phyloP scores from a whole-genome alignment of 2,797 vertebrate genomes.

The Odontamblyopus lacepedii region DNA sequence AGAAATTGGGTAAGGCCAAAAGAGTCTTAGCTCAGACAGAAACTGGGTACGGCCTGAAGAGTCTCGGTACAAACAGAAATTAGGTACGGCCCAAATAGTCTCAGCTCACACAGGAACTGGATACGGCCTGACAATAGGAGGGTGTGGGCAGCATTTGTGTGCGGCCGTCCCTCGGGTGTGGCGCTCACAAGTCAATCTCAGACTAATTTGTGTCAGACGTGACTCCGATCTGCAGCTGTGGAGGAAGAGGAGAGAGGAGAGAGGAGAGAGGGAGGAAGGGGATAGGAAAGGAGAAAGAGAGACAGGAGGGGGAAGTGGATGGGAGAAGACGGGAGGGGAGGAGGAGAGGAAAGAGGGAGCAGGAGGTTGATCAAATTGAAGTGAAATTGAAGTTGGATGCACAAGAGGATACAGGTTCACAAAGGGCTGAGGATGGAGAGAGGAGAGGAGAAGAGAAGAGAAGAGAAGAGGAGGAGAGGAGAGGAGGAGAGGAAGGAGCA shows the following conservation, averaged over 20 bases:
- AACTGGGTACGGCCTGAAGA: no score
- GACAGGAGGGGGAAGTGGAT: slow-evolving; percentile 57
- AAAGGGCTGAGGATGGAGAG: slow-evolving; percentile 48
- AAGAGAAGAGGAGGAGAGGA: slow-evolving; percentile 16
- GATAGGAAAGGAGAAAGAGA: no score
- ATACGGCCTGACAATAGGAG: slow-evolving; percentile 31
- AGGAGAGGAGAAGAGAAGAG: neutral
- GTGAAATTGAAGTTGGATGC: slow-evolving; percentile 97
- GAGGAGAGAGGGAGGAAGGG: no score
- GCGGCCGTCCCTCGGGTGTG: slow-evolving; percentile 82
- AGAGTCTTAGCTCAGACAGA: no score
- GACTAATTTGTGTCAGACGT: slow-evolving; percentile 95
- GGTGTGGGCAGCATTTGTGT: slow-evolving; percentile 65
- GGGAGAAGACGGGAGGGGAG: slow-evolving; percentile 21
- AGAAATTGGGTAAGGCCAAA: slow-evolving; percentile 13
- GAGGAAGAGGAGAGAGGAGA: slow-evolving; percentile 71
- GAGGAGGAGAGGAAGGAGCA: no score
- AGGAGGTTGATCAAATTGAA: slow-evolving; percentile 98
- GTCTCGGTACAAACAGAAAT: no score
- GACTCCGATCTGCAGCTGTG: slow-evolving; percentile 89
- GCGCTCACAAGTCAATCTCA: slow-evolving; percentile 92
- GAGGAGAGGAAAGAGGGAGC: slow-evolving; percentile 55
- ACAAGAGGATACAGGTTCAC: slow-evolving; percentile 78
- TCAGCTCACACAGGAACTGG: slow-evolving; percentile 32
- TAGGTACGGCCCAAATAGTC: slow-evolving; percentile 8